Evolutionary conservation across 2,113 vertebrate genomes (phyloP).

Genomic region (Aldabrachelys gigantea): DNA sequence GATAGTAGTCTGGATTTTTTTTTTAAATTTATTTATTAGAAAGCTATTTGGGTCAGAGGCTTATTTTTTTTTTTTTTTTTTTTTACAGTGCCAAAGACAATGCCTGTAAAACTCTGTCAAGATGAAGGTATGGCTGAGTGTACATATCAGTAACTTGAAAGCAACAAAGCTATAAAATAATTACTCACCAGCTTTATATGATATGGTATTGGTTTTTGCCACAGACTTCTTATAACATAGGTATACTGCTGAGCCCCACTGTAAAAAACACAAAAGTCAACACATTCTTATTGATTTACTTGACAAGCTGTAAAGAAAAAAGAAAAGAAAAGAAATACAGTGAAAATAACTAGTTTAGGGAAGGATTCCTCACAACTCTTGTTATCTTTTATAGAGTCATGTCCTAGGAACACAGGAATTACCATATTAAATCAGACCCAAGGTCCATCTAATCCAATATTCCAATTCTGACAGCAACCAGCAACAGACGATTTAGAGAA

Average conservation of each 20-base stretch:
- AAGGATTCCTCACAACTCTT: neutral
- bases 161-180: conserved; percentile 9
- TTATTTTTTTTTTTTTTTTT: neutral
- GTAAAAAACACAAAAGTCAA: conserved; percentile 42
- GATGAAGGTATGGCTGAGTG: neutral
- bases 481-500: neutral
- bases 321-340: neutral
- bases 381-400: neutral
- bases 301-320: neutral
- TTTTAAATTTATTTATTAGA: neutral
- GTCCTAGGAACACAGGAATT: neutral
- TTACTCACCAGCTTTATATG: conserved; percentile 96
- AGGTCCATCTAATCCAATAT: neutral
- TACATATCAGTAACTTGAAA: neutral
- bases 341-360: neutral
- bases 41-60: neutral
- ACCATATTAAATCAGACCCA: neutral
- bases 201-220: conserved; percentile 96
- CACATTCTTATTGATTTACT: neutral
- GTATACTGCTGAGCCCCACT: conserved; percentile 98
- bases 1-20: neutral
- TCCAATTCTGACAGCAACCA: neutral
- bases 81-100: neutral
- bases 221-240: conserved; percentile 99
- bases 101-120: neutral